Base-by-base conservation (phyloP, 2,888 invertebrate species). In the Catocala fraxini region DNA sequence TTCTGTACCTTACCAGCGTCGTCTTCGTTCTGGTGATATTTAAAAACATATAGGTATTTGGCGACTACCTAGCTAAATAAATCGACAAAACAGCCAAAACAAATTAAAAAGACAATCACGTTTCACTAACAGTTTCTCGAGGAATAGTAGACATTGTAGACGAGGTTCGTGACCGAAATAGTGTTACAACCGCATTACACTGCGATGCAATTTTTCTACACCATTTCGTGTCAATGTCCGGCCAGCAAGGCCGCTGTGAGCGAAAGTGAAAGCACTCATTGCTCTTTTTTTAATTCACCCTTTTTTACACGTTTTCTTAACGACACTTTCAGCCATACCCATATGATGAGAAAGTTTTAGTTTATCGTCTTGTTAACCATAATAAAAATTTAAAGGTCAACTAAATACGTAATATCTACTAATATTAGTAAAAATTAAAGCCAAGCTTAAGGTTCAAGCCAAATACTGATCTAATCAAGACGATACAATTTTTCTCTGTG, bases 181-280 rank as follows among this genome's bases (percentile, higher is more conserved):
- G 80, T 80, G 75, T 79, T 81, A 80, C 81, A 79, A 82, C 66
- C 71, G 73, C 59, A 65, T 70, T 73, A 76, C 76, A 75, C 62
- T 59, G 59, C 71, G 75, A 72, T 80, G 84, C 82, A 83, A 82
- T 89, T 86, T 84, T 87, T 74, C 74, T 80, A 77, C 73, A 79
- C 71, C 70, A 73, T 77, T 80, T 67, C 66, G 80, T 81, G 87
- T 86, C 89, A 89, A 88, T 79, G 89, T 79, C 86, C 88, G 85
- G 68, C 67, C 64, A 60, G 82, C 88, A 85, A 89, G 88, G 87
- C 86, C 84, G 70, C 48, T 34, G 57, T 53, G 46, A 63, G 62
- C 48, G 62, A 63, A 63, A 63, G 61, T 82, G 92, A 92, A 92
- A 92, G 91, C 80, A 77, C 71, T 74, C 71, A 81, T 80, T 81